Percentiles rank a stretch among this genome's conserved stretches.
Evolutionary conservation across 2,113 vertebrate genomes (phyloP).

Genomic region (Cariama cristata): DNA sequence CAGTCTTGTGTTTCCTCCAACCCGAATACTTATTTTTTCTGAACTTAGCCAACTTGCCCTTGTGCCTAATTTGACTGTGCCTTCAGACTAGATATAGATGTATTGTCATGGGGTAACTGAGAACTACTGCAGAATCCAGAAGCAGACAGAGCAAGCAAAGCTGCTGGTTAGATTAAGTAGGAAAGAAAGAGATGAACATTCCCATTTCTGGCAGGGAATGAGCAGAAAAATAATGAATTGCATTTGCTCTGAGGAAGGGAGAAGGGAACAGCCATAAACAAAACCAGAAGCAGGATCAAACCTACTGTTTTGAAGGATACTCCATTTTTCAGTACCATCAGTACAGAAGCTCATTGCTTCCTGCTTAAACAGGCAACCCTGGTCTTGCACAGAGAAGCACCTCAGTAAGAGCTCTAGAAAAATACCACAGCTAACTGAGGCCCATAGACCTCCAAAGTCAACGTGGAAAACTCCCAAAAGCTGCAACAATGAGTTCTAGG

Average conservation of each 20-base stretch:
- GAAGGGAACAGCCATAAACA: background rate
- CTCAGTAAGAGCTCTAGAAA: background rate
- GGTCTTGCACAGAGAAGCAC: background rate
- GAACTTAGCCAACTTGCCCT: background rate
- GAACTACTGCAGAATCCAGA: background rate
- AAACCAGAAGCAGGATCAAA: background rate
- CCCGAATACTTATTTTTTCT: background rate
- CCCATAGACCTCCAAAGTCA: background rate
- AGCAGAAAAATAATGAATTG: background rate
- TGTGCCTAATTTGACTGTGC: background rate
- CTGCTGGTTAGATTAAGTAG: background rate
- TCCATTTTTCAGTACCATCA: background rate
- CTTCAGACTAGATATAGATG: background rate
- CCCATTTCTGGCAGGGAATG: background rate
- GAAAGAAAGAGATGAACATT: background rate
- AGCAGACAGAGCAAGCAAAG: background rate
- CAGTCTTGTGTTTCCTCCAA: background rate
- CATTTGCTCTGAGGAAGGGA: background rate
- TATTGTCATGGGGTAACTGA: background rate
- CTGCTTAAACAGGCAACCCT: background rate
- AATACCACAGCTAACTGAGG: background rate
- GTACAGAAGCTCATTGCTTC: background rate
- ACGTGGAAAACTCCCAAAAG: background rate
- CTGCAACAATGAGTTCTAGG: background rate
- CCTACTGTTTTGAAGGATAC: background rate